These are phyloP conservation scores for Zeus faber DNA, from an alignment of 2,113 vertebrate species.

Conservation along the genomic window DNA sequence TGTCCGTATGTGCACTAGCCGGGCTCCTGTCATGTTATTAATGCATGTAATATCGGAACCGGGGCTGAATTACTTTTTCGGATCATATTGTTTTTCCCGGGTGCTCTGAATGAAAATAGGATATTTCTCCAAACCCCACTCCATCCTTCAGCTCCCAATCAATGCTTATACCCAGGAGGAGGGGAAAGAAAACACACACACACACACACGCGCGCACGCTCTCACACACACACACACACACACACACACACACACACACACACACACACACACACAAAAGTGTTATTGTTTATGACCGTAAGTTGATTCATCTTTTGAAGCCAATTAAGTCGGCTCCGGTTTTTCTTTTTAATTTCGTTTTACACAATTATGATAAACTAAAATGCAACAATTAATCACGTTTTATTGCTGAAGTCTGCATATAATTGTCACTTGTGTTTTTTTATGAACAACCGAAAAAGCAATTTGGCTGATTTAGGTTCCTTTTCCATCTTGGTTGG, in stretches of 20 bases:
- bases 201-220: too few species aligned
- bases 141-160: constrained; percentile 43
- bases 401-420: constrained; percentile 63
- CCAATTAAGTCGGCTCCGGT: constrained; percentile 58
- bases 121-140: constrained; percentile 52
- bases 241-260: background rate
- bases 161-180: constrained; percentile 26
- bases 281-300: background rate
- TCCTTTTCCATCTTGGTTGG: constrained; percentile 4
- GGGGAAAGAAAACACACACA: background rate
- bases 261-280: background rate
- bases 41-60: constrained; percentile 48
- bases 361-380: constrained; percentile 56
- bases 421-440: constrained; percentile 51
- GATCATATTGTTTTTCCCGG: constrained; percentile 52
- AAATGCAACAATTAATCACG: constrained; percentile 66
- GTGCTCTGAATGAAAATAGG: constrained; percentile 54
- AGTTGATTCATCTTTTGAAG: constrained; percentile 30
- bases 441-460: constrained; percentile 9
- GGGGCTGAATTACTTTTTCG: constrained; percentile 39
- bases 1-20: constrained; percentile 20
- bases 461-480: constrained; percentile 58
- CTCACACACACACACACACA: too few species aligned
- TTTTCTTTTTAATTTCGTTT: constrained; percentile 62
- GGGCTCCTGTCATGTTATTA: constrained; percentile 52